Evolutionary conservation across 2,113 vertebrate species (phyloP).

Genomic region (Myiopsitta monachus): DNA sequence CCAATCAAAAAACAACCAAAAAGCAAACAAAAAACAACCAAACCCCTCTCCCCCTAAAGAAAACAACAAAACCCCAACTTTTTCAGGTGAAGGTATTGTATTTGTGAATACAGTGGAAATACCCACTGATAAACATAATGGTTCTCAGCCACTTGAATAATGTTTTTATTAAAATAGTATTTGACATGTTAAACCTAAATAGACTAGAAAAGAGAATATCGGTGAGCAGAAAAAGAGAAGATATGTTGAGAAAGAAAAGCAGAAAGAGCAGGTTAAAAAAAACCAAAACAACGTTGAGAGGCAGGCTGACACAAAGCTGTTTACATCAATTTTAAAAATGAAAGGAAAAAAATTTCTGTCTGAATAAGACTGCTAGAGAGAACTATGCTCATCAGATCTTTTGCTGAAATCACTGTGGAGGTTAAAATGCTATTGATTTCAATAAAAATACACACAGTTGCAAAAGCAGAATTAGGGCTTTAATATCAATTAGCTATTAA

Average conservation of each 20-base stretch:
- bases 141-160: background rate
- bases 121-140: background rate
- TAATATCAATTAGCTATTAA: background rate
- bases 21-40: background rate
- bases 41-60: background rate
- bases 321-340: background rate
- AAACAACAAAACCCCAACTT: background rate
- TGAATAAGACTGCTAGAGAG: background rate
- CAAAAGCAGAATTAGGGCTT: background rate
- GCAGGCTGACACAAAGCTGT: background rate
- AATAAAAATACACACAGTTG: background rate
- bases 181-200: background rate
- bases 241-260: background rate
- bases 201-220: background rate
- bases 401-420: background rate
- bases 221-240: background rate
- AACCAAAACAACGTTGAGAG: background rate
- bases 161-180: background rate
- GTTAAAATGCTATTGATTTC: background rate
- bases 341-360: background rate
- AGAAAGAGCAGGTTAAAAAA: background rate
- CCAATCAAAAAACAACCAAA: background rate
- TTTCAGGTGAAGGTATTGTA: background rate
- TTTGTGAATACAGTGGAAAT: background rate
- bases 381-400: rapidly evolving